Evolutionary conservation across 2,113 vertebrate genomes (phyloP), one percentile per base, ranked within the genome.

Genomic region (Trinectes maculatus): DNA sequence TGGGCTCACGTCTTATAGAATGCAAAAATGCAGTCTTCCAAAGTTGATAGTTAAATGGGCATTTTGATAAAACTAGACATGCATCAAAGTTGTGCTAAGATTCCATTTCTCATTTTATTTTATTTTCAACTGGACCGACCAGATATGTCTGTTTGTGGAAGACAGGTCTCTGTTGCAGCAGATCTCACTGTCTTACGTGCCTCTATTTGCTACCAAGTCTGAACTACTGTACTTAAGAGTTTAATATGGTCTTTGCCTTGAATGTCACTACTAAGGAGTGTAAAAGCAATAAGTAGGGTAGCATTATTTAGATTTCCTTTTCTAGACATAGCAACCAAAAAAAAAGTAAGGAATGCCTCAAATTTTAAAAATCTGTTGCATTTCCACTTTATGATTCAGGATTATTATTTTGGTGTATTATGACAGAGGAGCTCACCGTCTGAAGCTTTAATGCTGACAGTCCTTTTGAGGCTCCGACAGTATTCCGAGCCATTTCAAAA

Each of bases 401-500:
- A 48, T 6, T n/a, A 22, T 42, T 31, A 34, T 2, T 18, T 10
- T 28, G 37, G 16, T 39, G n/a, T n/a, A 21, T 31, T 55, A 29
- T 28, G 18, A 42, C 64, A 40, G 10, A 34, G 47, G 60, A 36
- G 36, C 28, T 73, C 1, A 6, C 26, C 49, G 34, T 19, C 37
- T 48, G 44, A 15, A 43, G 48, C 33, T 36, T 62, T 53, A 40
- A 22, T 48, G 29, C 34, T 40, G 25, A 22, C 69, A 43, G 51
- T 39, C 42, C 72, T 22, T 51, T 68, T 15, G 12, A 42, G 40
- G 24, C 29, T 67, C 53, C 12, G 46, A 11, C 66, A n/a, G n/a
- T 44, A 28, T 47, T 52, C 28, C 39, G 42, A 70, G 71, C 25
- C 22, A 21, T 57, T 67, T 75, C 49, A 47, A 58, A 62, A 76